Evolutionary conservation across 1,140 invertebrate genomes (phyloP).

Genomic region (Zaprionus africanus): DNA sequence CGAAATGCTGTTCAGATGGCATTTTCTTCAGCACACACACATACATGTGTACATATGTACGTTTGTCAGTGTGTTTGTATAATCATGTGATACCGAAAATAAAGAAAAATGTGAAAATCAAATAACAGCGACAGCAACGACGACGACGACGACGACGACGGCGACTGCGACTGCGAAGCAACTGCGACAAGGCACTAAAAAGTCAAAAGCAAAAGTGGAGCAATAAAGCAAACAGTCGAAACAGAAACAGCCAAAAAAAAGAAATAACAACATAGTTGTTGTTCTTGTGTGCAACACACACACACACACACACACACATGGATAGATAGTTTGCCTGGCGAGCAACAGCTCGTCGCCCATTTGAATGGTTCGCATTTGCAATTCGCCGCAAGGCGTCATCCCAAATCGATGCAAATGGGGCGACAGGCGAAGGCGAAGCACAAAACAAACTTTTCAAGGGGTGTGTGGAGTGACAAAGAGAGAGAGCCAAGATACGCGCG

Average conservation of each 20-base stretch:
- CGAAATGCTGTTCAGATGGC: conserved; percentile 66
- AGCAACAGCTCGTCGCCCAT: conserved; percentile 31
- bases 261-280: conserved; percentile 22
- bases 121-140: conserved; percentile 66
- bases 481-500: conserved; percentile 45
- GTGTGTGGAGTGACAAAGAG: not conserved
- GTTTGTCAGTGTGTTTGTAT: conserved; percentile 57
- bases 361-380: conserved; percentile 36
- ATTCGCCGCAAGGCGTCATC: conserved; percentile 30
- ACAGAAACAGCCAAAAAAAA: conserved; percentile 44
- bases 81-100: conserved; percentile 82
- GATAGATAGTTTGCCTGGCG: conserved; percentile 2
- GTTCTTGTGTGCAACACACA: conserved; percentile 30
- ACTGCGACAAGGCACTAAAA: conserved; percentile 71
- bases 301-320: not conserved
- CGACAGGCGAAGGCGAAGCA: conserved; percentile 7
- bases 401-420: conserved; percentile 57
- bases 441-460: conserved; percentile 7
- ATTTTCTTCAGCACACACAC: conserved; percentile 54
- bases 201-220: conserved; percentile 80
- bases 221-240: conserved; percentile 75
- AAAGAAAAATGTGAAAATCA: conserved; percentile 83
- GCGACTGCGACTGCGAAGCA: conserved; percentile 37
- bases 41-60: conserved; percentile 8
- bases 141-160: conserved; percentile 53